phyloP scores from a whole-genome alignment of 2,797 vertebrate species.

The Gallinago solitaria region DNA sequence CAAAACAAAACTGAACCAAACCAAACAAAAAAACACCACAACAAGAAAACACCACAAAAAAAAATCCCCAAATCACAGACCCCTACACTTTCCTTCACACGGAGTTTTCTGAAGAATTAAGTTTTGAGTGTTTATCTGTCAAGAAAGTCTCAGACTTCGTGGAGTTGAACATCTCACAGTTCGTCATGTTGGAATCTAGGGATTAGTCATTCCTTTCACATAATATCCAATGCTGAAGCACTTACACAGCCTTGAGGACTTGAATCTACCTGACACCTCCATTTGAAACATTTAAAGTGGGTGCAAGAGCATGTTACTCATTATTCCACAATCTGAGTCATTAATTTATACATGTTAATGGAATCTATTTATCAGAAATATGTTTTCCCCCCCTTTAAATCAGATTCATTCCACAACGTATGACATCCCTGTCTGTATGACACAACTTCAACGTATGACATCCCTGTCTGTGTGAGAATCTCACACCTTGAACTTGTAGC shows the following conservation, averaged over 20 bases:
- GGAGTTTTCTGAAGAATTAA: not conserved
- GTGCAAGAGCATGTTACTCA: not conserved
- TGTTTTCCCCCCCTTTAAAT: not conserved
- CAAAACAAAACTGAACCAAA: too few relatives aligned
- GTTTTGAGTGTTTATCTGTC: not conserved
- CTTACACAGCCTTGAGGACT: not conserved
- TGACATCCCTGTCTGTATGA: too few relatives aligned
- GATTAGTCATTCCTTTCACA: not conserved
- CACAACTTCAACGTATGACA: not conserved
- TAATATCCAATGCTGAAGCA: not conserved
- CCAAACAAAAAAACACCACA: not conserved
- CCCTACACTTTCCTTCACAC: not conserved
- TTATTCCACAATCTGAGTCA: not conserved
- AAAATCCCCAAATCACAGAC: fast-evolving
- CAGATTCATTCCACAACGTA: not conserved
- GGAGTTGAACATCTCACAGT: not conserved
- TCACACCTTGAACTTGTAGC: not conserved
- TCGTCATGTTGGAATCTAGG: not conserved
- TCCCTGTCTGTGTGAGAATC: not conserved
- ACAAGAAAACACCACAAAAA: not conserved
- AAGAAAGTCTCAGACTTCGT: not conserved
- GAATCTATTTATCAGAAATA: not conserved
- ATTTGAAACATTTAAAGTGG: not conserved
- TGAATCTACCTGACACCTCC: not conserved
- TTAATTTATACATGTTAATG: not conserved